Evolutionary conservation across 2,888 invertebrate species (phyloP).

Genomic region (Coelinius sp.): DNA sequence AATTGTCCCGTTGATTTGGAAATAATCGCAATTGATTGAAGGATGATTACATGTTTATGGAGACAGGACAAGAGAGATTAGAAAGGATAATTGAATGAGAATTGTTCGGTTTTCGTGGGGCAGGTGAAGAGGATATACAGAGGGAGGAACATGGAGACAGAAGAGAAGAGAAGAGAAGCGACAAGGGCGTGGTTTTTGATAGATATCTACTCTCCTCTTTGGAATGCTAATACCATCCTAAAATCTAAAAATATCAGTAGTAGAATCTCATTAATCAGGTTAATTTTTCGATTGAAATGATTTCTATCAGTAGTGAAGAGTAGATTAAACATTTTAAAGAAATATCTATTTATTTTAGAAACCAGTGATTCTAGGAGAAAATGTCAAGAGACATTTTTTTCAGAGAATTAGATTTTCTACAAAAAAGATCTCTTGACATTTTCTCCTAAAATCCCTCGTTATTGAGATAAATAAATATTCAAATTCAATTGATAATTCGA

Average conservation of each 20-base stretch:
- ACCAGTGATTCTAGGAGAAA: no score
- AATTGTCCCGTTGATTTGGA: background rate
- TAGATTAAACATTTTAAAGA: no score
- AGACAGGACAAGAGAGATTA: background rate
- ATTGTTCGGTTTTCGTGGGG: background rate
- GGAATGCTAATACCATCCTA: slow-evolving; percentile 22
- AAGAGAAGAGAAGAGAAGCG: background rate
- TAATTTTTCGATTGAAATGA: no score
- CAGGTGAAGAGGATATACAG: background rate
- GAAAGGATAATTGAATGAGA: background rate
- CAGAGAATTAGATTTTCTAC: no score
- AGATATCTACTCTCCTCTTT: slow-evolving; percentile 3
- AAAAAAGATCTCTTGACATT: no score
- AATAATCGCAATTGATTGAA: background rate
- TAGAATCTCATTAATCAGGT: background rate
- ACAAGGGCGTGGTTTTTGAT: slow-evolving; percentile 42
- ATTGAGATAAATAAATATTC: no score
- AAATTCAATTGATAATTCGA: no score
- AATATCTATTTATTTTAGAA: no score
- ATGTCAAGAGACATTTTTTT: no score
- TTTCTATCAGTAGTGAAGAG: no score
- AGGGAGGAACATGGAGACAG: slow-evolving; percentile 25
- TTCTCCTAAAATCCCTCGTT: no score
- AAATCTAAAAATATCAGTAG: slow-evolving; percentile 25
- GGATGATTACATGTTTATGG: background rate